Percentiles rank a stretch among this genome's conserved stretches.
phyloP scores from a whole-genome alignment of 2,113 vertebrate species.

The Myodes glareolus region DNA sequence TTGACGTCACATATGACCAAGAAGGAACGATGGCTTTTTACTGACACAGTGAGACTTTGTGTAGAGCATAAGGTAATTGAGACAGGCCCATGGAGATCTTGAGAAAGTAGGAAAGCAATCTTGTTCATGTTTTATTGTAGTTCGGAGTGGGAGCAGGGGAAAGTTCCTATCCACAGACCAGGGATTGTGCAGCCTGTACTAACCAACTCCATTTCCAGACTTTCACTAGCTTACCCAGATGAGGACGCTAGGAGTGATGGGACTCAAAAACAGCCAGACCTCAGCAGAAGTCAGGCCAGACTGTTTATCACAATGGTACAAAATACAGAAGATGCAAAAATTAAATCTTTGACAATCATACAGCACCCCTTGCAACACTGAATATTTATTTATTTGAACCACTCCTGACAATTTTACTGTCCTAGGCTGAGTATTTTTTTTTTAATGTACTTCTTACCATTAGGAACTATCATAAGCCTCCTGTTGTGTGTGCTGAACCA shows the following conservation, averaged over 20 bases:
- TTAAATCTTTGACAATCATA: background rate
- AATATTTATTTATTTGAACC: slow-evolving; percentile 25
- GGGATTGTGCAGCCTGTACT: background rate
- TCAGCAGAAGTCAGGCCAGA: background rate
- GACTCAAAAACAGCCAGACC: background rate
- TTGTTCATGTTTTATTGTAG: background rate
- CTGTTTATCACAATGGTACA: background rate
- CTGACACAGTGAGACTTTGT: background rate
- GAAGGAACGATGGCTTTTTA: background rate
- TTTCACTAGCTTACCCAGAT: background rate
- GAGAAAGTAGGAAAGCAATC: background rate
- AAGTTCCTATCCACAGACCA: background rate
- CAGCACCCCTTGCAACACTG: background rate
- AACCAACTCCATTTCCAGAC: rapidly evolving
- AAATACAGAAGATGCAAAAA: background rate
- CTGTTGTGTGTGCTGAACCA: slow-evolving; percentile 14
- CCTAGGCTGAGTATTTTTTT: background rate
- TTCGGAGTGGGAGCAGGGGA: background rate
- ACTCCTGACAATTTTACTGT: slow-evolving; percentile 10
- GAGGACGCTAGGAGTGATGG: background rate
- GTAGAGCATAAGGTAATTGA: background rate
- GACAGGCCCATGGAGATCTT: background rate
- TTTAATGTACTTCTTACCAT: background rate
- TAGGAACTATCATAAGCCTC: slow-evolving; percentile 18
- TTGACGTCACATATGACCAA: too few species aligned